Conservation (phyloP, 2,888 invertebrate species). For the Drosophila yooni region DNA sequence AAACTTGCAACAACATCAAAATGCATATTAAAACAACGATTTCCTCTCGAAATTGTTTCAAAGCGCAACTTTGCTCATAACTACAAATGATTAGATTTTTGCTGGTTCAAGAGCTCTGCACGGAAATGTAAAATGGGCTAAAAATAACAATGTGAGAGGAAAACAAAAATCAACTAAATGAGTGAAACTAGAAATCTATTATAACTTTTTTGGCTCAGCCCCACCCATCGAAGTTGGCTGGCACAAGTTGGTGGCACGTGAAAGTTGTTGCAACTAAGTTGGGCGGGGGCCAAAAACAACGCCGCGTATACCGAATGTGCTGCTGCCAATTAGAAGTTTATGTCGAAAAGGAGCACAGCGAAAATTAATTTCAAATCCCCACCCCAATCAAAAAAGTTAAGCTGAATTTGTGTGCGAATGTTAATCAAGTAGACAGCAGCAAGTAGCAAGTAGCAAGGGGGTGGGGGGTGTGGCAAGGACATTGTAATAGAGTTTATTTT, state of each 20-base stretch:
- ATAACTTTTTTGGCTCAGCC: slow-evolving; percentile 61
- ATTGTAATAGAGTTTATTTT: slow-evolving; percentile 39
- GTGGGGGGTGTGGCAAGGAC: background rate
- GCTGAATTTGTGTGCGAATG: slow-evolving; percentile 70
- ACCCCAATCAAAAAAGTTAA: slow-evolving; percentile 51
- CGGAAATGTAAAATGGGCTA: slow-evolving; percentile 4
- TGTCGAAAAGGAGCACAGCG: slow-evolving; percentile 43
- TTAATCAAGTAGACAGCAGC: slow-evolving; percentile 67
- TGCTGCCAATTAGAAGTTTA: slow-evolving; percentile 79
- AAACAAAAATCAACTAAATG: slow-evolving; percentile 62
- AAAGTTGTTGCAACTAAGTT: slow-evolving; percentile 46
- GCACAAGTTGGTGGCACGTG: background rate
- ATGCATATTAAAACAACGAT: slow-evolving; percentile 49
- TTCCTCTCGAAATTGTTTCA: slow-evolving; percentile 35
- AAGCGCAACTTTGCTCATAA: slow-evolving; percentile 55
- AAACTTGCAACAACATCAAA: slow-evolving; percentile 1
- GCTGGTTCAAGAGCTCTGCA: slow-evolving; percentile 8
- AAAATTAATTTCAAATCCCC: slow-evolving; percentile 67
- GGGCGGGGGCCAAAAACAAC: slow-evolving; percentile 28
- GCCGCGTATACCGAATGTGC: slow-evolving; percentile 67
- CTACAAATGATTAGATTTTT: slow-evolving; percentile 69
- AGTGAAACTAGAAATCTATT: slow-evolving; percentile 77
- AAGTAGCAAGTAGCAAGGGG: background rate
- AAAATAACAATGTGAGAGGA: slow-evolving; percentile 2
- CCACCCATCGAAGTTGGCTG: slow-evolving; percentile 48